phyloP scores from a whole-genome alignment of 2,113 vertebrate genomes.

The Cacatua alba region DNA sequence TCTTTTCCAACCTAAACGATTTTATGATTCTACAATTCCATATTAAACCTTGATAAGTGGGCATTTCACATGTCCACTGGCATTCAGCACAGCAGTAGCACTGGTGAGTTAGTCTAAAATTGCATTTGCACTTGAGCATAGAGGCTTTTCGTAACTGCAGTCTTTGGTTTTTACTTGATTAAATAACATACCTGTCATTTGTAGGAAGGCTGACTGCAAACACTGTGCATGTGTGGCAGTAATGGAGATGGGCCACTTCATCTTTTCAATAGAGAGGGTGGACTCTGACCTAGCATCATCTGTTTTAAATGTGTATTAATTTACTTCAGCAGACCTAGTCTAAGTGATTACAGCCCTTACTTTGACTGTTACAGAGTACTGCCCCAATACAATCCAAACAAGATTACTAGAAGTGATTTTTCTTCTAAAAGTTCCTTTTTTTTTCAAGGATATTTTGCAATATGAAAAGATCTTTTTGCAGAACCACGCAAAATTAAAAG shows the following conservation, averaged over 20 bases:
- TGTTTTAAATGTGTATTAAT: rapidly evolving
- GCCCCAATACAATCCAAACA: background rate
- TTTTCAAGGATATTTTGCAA: background rate
- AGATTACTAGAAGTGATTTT: background rate
- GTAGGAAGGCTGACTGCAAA: background rate
- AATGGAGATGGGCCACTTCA: background rate
- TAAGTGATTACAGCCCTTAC: background rate
- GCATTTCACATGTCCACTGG: background rate
- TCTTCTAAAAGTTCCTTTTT: background rate
- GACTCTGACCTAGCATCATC: no score
- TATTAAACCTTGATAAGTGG: background rate
- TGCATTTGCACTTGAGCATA: background rate
- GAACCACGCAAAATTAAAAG: background rate
- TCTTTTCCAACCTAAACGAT: background rate
- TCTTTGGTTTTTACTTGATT: background rate
- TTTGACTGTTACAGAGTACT: background rate
- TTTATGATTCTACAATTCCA: background rate
- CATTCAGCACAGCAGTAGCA: background rate
- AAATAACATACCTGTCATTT: background rate
- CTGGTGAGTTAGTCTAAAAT: background rate
- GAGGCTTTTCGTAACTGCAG: background rate
- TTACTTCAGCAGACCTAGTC: background rate
- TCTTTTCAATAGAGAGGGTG: rapidly evolving
- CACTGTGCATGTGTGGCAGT: rapidly evolving
- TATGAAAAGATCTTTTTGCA: background rate